These are phyloP conservation scores for mouse (Mus musculus) DNA, from an alignment of 2,113 vertebrate genomes.

Conservation along the genomic window GRCm39 chr12:11766001-11766500, in stretches of 20 bases:
- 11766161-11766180: slow-evolving; percentile 46
- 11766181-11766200: not conserved
- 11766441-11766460: slow-evolving; percentile 57
- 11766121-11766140: not conserved
- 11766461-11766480: slow-evolving; percentile 45
- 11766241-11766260: not conserved
- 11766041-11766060: rapidly evolving
- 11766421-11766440: slow-evolving; percentile 55
- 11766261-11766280: slow-evolving; percentile 53
- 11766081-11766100: not conserved
- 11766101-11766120: not conserved
- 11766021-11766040: not conserved
- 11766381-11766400: slow-evolving; percentile 71
- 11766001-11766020: not conserved
- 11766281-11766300: not conserved
- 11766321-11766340: slow-evolving; percentile 35
- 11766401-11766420: slow-evolving; percentile 68
- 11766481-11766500: not conserved
- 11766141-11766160: not conserved
- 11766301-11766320: slow-evolving; percentile 43
- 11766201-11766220: not conserved
- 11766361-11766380: slow-evolving; percentile 67
- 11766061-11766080: not conserved
- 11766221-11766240: slow-evolving; percentile 7
- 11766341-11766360: slow-evolving; percentile 41